A percentile compares a stretch with the other conserved stretches of the same genome.
Evolutionary conservation across 2,797 vertebrate species (phyloP).

Genomic region (Macrochelys suwanniensis): DNA sequence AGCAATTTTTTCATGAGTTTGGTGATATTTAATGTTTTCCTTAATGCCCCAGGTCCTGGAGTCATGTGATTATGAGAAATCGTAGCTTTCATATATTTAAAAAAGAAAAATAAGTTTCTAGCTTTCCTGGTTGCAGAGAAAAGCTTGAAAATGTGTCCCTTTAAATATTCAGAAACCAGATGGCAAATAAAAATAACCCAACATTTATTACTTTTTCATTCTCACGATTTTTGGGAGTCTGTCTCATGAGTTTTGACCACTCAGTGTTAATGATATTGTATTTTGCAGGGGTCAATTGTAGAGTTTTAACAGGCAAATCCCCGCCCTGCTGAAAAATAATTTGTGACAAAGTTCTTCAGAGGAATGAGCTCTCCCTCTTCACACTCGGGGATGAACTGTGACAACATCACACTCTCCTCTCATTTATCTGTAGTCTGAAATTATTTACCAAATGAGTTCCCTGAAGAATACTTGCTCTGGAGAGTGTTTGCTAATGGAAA

Average conservation of each 20-base stretch:
- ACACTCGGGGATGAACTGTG: background rate
- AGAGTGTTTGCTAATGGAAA: background rate
- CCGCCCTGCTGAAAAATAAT: background rate
- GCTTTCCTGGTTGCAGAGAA: background rate
- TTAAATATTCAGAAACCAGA: background rate
- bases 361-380: background rate
- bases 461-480: background rate
- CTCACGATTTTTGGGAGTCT: background rate
- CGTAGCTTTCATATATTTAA: background rate
- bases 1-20: background rate
- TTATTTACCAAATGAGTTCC: background rate
- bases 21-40: background rate
- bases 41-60: background rate
- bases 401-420: background rate
- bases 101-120: background rate
- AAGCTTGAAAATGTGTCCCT: background rate
- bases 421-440: background rate
- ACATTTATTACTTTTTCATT: background rate
- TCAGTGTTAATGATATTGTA: background rate
- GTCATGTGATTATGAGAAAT: background rate
- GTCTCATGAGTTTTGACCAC: background rate
- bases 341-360: background rate
- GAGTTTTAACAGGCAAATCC: background rate
- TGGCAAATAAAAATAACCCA: background rate
- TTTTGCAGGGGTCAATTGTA: background rate